Evolutionary conservation across 2,113 vertebrate species (phyloP), one percentile per base, ranked within the genome.

Genomic region (Cyanoramphus novaezelandiae): DNA sequence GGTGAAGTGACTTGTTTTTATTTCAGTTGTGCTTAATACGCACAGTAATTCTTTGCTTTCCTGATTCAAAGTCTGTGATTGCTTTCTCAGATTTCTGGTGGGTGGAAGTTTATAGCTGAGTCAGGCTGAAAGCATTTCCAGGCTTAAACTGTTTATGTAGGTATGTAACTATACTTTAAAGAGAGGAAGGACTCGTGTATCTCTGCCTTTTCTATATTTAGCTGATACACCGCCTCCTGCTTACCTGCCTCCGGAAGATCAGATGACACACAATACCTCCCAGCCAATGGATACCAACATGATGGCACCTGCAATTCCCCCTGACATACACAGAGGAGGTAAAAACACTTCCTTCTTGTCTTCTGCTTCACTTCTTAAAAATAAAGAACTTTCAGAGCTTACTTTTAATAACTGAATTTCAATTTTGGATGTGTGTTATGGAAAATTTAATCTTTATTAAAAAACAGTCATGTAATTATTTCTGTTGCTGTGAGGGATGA

Each of bases 251-350:
- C 99, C 99, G 7, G 99, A 99, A 97, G 99, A 99, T 97, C 98
- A 98, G 91, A 98, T 99, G 98, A 99, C 98, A 93, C 99, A 99
- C 31, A 99, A 99, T 88, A 99, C 98, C 93, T 99, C 99, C 59
- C 99, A 99, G 95, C 99, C 99, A 27, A 99, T 99, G 99, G 99
- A 99, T 96, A 99, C 99, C 82, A 99, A 99, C 92, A 98, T 99
- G 97, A 97, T 99, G 98, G 99, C 97, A 28, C 99, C 99, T 6
- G 84, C 98, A 20, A 95, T 99, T 96, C 98, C 98, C 55, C 90
- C 98, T 20, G 99, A 99, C 63, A 96, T 98, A 96, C 99, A 96
- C 98, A 99, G 99, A 97, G 96, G 98, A 99, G 99, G 99, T 99
- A 95, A 94, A 98, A 71, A 37, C 4, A 3, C 39, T 53, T 64